These are phyloP conservation scores for Idaea biselata DNA, from an alignment of 2,888 invertebrate species.

Conservation along the genomic window DNA sequence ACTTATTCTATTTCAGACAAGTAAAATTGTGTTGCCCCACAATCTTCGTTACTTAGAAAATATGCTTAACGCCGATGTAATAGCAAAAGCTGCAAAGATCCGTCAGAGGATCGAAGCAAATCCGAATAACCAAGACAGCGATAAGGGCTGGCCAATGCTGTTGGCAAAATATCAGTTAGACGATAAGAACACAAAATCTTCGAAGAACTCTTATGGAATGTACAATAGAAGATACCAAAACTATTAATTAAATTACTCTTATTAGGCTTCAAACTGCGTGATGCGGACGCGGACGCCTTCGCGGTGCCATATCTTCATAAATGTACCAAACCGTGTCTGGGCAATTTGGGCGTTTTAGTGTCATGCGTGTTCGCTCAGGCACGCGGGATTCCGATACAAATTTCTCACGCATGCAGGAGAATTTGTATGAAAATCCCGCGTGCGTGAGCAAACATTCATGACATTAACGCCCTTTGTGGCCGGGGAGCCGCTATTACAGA, in stretches of 20 bases:
- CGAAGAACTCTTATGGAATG: conserved; percentile 14
- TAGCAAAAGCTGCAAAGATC: conserved; percentile 68
- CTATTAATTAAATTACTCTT: conserved; percentile 12
- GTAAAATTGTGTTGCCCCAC: conserved; percentile 68
- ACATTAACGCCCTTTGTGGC: too few species aligned
- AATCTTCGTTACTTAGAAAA: conserved; percentile 71
- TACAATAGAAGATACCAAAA: conserved; percentile 24
- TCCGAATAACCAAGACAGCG: conserved; percentile 56
- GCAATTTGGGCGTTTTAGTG: too few species aligned
- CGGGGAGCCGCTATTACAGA: too few species aligned
- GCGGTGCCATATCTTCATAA: too few species aligned
- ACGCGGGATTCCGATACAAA: too few species aligned
- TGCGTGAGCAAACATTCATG: too few species aligned
- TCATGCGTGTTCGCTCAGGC: too few species aligned
- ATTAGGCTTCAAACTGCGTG: too few species aligned
- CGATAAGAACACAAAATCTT: conserved; percentile 26
- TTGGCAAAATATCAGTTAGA: conserved; percentile 60
- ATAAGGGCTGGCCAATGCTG: conserved; percentile 64
- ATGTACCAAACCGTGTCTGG: too few species aligned
- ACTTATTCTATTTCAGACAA: conserved; percentile 44
- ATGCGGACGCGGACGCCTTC: too few species aligned
- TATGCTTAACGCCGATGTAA: conserved; percentile 68
- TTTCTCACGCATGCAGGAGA: too few species aligned
- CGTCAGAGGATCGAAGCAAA: conserved; percentile 63
- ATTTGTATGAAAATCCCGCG: too few species aligned